Evolutionary conservation across 1,140 invertebrate genomes (phyloP).

Genomic region (Saccostrea glomerata): DNA sequence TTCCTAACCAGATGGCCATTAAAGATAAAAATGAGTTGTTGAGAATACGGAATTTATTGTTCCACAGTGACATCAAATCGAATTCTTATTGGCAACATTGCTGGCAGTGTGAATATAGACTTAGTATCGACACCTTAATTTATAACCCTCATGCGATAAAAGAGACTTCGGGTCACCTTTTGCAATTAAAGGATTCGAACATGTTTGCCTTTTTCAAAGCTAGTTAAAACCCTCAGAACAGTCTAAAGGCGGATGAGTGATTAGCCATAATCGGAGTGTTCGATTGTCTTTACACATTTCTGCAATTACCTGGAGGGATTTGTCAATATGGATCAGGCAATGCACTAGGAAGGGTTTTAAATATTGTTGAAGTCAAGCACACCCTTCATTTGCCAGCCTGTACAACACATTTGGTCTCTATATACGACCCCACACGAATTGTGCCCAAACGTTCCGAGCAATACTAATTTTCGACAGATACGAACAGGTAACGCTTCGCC

Average conservation of each 20-base stretch:
- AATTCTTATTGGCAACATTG: background rate
- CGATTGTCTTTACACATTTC: slow-evolving; percentile 15
- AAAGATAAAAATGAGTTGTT: background rate
- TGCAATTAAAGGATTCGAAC: background rate
- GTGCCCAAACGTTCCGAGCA: background rate
- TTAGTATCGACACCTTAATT: slow-evolving; percentile 7
- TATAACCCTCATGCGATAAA: background rate
- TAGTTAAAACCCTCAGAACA: background rate
- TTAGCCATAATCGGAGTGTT: slow-evolving; percentile 2
- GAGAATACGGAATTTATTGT: background rate
- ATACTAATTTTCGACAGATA: slow-evolving; percentile 1
- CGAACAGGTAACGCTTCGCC: background rate
- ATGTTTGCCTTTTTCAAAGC: slow-evolving; percentile 1
- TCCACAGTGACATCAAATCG: background rate
- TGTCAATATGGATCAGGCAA: background rate
- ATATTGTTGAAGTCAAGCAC: slow-evolving; percentile 31
- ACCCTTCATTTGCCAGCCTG: background rate
- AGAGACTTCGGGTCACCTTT: background rate
- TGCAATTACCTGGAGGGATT: background rate
- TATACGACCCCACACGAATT: background rate
- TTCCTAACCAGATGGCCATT: background rate
- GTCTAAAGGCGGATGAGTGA: background rate
- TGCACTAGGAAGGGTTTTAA: slow-evolving; percentile 11
- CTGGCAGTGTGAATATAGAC: background rate
- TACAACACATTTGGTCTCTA: background rate